These are phyloP conservation scores for Glyphotaelius pellucidus DNA, from an alignment of 2,888 invertebrate genomes.

Conservation along the genomic window DNA sequence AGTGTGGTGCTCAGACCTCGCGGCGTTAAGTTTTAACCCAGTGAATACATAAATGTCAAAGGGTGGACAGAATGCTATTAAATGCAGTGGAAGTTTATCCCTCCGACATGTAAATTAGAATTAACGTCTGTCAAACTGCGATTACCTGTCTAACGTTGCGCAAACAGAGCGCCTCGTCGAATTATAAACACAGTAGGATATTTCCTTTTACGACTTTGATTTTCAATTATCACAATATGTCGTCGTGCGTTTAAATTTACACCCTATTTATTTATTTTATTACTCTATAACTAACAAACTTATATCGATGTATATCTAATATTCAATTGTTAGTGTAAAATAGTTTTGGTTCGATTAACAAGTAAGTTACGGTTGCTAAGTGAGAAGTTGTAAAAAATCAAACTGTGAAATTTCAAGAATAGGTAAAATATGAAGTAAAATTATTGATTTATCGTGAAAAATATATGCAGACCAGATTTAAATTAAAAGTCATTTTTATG, in stretches of 20 bases:
- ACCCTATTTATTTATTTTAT: background rate
- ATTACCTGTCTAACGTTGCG: background rate
- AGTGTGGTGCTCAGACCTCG: background rate
- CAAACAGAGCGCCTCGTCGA: background rate
- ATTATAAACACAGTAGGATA: background rate
- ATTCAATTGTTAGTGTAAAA: too few relatives aligned
- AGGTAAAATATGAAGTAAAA: too few relatives aligned
- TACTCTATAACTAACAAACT: too few relatives aligned
- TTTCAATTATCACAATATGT: background rate
- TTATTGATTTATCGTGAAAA: too few relatives aligned
- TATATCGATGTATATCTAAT: too few relatives aligned
- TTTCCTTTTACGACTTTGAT: background rate
- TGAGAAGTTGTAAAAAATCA: too few relatives aligned
- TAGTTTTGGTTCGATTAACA: too few relatives aligned
- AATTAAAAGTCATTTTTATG: too few relatives aligned
- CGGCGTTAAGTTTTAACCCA: background rate
- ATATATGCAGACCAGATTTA: too few relatives aligned
- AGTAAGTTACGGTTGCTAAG: too few relatives aligned
- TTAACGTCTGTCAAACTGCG: background rate
- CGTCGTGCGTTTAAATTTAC: background rate
- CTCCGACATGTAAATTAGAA: background rate
- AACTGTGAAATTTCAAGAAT: too few relatives aligned
- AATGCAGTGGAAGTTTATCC: background rate
- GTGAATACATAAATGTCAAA: background rate
- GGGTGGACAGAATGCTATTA: background rate